Evolutionary conservation across 2,888 invertebrate species (phyloP), one percentile per base, ranked within the genome.

Genomic region (Lymantria dispar): DNA sequence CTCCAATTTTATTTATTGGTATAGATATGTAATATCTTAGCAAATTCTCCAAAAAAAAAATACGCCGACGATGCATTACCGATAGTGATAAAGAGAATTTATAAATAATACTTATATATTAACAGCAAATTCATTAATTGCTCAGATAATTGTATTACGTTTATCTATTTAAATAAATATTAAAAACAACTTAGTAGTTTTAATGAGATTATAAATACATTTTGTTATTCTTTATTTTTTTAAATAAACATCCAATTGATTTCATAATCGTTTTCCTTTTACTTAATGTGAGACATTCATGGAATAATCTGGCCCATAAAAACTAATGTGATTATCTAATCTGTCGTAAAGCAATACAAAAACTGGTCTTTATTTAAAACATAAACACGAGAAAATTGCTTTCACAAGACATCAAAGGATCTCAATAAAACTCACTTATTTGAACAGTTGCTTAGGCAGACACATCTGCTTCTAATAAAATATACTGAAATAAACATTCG

Each of bases 391-490:
- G 71, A 74, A 80, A 83, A 80, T 83, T 76, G 73, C 79, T 80
- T 74, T 68, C 71, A 72, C 74, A 64, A 78, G 73, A 87, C 83
- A 82, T 87, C 85, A 87, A 87, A 87, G 85, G 76, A 73, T 71
- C 76, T 74, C 72, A 76, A 82, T 84, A 81, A 82, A 82, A 80
- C 72, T 76, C 74, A 77, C 78, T 80, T 82, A 80, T 82, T 80
- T 76, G 75, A 78, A 74, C 79, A 73, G 78, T 76, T 67, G 75
- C 68, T 67, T 59, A 56, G 63, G 65, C 71, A 68, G 75, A 71
- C 78, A 78, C 83, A 84, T 86, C 80, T 85, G 84, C 62, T 81
- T 70, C 71, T 78, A 78, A 86, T 85, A 86, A 84, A 82, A 73
- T 73, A 76, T 64, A 78, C 72, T 63, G 68, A 77, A 76, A 81